These are phyloP conservation scores for Danio jaintianensis DNA, from an alignment of 2,797 vertebrate species.

Conservation along the genomic window DNA sequence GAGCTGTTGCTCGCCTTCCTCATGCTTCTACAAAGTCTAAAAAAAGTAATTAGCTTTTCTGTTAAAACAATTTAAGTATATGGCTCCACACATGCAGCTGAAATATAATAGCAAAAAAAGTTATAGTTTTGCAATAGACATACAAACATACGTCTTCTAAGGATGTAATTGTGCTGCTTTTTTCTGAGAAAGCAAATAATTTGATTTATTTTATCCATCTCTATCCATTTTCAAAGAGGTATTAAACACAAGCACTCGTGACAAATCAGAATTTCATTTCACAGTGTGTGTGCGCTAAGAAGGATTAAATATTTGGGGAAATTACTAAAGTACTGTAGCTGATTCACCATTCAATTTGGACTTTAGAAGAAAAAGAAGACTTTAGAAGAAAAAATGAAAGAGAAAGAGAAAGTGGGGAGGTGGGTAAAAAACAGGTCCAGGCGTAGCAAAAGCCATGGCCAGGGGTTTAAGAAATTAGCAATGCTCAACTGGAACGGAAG, in stretches of 20 bases:
- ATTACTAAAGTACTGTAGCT: slow-evolving; percentile 70
- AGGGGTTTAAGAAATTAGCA: slow-evolving; percentile 84
- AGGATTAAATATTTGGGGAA: slow-evolving; percentile 75
- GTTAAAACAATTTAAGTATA: neutral
- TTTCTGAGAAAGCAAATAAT: slow-evolving; percentile 9
- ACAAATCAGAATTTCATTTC: slow-evolving; percentile 59
- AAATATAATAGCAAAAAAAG: neutral
- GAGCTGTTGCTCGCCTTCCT: slow-evolving; percentile 25
- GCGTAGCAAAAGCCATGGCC: slow-evolving; percentile 71
- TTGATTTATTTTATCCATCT: neutral
- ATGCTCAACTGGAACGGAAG: slow-evolving; percentile 85
- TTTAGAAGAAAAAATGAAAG: slow-evolving; percentile 33
- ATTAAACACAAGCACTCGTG: slow-evolving; percentile 53
- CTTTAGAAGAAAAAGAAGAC: slow-evolving; percentile 58
- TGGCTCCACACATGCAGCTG: neutral
- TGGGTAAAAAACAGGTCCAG: slow-evolving; percentile 69
- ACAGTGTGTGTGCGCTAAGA: slow-evolving; percentile 63
- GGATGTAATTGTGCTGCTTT: neutral
- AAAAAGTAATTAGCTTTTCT: neutral
- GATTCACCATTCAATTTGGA: slow-evolving; percentile 77
- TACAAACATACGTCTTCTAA: neutral
- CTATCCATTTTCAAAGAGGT: slow-evolving; percentile 35
- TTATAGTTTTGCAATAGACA: neutral
- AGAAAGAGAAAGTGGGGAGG: slow-evolving; percentile 55
- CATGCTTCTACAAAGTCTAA: neutral